Percentiles rank a stretch among this genome's conserved stretches.
These are phyloP conservation scores for Thymelicus sylvestris DNA, from an alignment of 2,888 invertebrate genomes.

Conservation along the genomic window DNA sequence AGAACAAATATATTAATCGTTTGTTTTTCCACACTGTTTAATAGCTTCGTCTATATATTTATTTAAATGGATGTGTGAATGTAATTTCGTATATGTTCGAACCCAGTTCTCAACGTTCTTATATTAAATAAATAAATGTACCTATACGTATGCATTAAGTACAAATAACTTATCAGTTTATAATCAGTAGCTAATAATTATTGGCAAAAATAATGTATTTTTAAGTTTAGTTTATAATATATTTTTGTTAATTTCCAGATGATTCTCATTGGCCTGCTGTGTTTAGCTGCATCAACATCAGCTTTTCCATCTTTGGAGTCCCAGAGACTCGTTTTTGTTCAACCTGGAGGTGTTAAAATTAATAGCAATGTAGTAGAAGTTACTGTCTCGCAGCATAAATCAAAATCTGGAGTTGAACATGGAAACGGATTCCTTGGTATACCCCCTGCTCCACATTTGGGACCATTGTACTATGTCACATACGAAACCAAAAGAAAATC, in stretches of 20 bases:
- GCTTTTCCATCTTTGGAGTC: constrained; percentile 50
- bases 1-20: too few relatives aligned
- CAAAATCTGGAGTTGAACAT: neutral
- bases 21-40: too few relatives aligned
- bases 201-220: neutral
- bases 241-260: constrained; percentile 51
- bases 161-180: too few relatives aligned
- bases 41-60: too few relatives aligned
- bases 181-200: too few relatives aligned
- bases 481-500: neutral
- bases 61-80: too few relatives aligned
- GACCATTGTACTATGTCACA: constrained; percentile 15
- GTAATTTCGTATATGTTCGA: too few relatives aligned
- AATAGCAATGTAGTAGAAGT: constrained; percentile 4
- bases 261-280: constrained; percentile 52
- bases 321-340: neutral
- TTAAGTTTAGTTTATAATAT: neutral
- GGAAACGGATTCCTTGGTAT: constrained; percentile 8
- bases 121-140: too few relatives aligned
- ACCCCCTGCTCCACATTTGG: constrained; percentile 11
- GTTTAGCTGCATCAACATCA: constrained; percentile 49
- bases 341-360: neutral
- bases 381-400: neutral
- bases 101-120: too few relatives aligned
- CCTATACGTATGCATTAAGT: too few relatives aligned